These are phyloP conservation scores for Drosophila erecta DNA, from an alignment of 1,140 invertebrate species.

Conservation along the genomic window DNA sequence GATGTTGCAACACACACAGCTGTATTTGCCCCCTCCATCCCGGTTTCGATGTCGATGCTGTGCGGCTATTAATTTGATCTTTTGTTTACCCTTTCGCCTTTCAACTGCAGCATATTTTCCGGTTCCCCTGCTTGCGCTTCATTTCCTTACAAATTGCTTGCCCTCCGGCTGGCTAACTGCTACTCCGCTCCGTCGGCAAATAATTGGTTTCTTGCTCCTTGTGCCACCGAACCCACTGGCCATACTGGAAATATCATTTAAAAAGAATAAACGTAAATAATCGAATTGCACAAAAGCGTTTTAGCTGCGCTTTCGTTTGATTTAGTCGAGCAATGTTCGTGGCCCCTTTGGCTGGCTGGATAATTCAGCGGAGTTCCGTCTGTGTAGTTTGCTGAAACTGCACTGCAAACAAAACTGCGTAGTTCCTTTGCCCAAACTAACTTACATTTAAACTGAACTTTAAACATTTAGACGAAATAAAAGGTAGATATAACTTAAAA, in stretches of 20 bases:
- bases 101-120: slow-evolving; percentile 45
- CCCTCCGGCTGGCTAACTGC: slow-evolving; percentile 31
- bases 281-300: slow-evolving; percentile 76
- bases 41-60: slow-evolving; percentile 27
- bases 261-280: slow-evolving; percentile 76
- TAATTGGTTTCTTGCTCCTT: slow-evolving; percentile 63
- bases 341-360: slow-evolving; percentile 21
- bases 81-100: slow-evolving; percentile 64
- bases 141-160: slow-evolving; percentile 61
- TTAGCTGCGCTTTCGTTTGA: slow-evolving; percentile 60
- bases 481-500: too few species aligned
- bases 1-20: slow-evolving; percentile 40
- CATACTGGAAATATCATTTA: slow-evolving; percentile 70
- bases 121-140: slow-evolving; percentile 25
- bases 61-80: slow-evolving; percentile 76
- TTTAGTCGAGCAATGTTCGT: slow-evolving; percentile 35
- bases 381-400: slow-evolving; percentile 7
- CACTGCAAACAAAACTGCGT: neutral
- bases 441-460: too few species aligned
- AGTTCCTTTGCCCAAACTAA: too few species aligned
- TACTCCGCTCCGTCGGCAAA: slow-evolving; percentile 34
- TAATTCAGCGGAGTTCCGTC: slow-evolving; percentile 24
- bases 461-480: too few species aligned
- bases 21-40: slow-evolving; percentile 52
- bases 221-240: slow-evolving; percentile 18